These are phyloP conservation scores for Noctilio leporinus DNA, from an alignment of 2,113 vertebrate species.

Conservation along the genomic window DNA sequence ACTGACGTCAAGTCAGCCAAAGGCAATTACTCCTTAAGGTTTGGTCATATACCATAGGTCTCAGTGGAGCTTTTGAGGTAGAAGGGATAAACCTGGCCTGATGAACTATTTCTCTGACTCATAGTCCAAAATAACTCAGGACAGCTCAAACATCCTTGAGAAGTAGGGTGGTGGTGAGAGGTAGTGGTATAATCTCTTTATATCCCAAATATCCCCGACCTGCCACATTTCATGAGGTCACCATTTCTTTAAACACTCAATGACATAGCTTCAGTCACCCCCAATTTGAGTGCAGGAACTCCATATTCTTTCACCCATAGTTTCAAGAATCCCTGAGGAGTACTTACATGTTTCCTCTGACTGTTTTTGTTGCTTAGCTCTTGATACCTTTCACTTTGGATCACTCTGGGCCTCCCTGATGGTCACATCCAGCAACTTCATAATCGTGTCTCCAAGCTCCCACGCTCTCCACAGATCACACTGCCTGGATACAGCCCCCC, in stretches of 20 bases:
- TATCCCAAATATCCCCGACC: too few species aligned
- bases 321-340: neutral
- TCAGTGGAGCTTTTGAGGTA: conserved; percentile 16
- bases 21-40: conserved; percentile 56
- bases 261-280: too few species aligned
- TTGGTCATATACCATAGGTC: neutral
- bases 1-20: conserved; percentile 75
- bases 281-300: rapidly evolving
- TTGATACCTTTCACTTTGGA: neutral
- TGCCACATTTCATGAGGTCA: neutral
- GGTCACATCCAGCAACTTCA: neutral
- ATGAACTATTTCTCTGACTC: neutral
- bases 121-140: neutral
- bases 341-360: neutral
- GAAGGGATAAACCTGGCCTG: neutral
- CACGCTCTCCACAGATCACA: neutral
- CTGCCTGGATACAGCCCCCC: neutral
- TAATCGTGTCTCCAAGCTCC: neutral
- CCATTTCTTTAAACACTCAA: neutral
- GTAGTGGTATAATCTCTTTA: neutral
- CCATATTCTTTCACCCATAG: neutral
- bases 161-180: neutral
- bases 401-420: neutral
- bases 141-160: neutral
- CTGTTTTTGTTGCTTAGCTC: neutral